phyloP scores from a whole-genome alignment of 2,113 vertebrate species.

The Casuarius casuarius region DNA sequence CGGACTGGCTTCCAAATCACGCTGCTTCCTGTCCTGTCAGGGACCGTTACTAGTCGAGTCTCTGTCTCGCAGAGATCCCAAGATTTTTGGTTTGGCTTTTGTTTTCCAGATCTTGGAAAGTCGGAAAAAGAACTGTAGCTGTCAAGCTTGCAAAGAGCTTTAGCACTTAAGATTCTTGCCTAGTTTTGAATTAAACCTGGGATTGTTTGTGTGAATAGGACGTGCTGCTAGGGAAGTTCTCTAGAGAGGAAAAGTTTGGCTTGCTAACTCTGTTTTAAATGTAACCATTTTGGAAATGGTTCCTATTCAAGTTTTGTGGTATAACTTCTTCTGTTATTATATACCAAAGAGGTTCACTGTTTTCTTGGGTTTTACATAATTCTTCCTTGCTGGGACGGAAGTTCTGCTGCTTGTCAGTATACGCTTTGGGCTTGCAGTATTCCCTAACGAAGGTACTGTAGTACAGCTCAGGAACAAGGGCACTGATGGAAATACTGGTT shows the following conservation, averaged over 20 bases:
- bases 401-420: not conserved
- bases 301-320: conserved; percentile 45
- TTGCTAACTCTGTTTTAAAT: not conserved
- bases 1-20: not conserved
- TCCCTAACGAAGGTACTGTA: not conserved
- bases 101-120: not conserved
- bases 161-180: not conserved
- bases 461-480: not conserved
- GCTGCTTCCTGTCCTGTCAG: conserved; percentile 30
- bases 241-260: not conserved
- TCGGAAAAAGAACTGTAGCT: not conserved
- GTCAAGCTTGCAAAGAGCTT: not conserved
- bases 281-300: conserved; percentile 35
- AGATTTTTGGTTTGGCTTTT: not conserved
- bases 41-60: not conserved
- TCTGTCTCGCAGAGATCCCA: not conserved
- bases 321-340: conserved; percentile 20
- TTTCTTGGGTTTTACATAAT: not conserved
- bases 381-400: conserved; percentile 35
- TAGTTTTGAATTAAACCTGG: not conserved
- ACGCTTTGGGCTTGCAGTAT: not conserved
- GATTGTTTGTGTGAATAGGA: not conserved
- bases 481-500: not conserved
- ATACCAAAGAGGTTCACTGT: conserved; percentile 79
- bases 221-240: not conserved